Percentiles rank a stretch among this genome's conserved stretches.
phyloP scores from a whole-genome alignment of 2,113 vertebrate genomes.

The Psephotus haematonotus region DNA sequence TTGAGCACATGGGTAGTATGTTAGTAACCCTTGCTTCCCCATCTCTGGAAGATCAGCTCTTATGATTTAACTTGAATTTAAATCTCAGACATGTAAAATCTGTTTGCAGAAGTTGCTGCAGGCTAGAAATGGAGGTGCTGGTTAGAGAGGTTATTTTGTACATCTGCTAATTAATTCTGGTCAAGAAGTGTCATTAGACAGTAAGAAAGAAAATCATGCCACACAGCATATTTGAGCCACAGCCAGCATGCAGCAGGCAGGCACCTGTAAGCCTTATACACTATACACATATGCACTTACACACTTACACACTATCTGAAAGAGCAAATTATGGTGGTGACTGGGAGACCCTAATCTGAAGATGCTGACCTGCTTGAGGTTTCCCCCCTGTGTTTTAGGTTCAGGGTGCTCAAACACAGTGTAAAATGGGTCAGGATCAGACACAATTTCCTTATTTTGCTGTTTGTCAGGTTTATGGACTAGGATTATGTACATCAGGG shows the following conservation, averaged over 20 bases:
- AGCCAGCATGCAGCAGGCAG: not conserved
- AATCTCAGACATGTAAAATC: not conserved
- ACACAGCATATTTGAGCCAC: fast-evolving
- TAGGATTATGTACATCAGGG: fast-evolving
- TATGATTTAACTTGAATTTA: not conserved
- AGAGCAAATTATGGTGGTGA: fast-evolving
- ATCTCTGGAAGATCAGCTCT: not conserved
- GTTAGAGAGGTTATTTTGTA: not conserved
- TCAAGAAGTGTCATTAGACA: not conserved
- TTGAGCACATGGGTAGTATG: no score
- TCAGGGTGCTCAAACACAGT: not conserved
- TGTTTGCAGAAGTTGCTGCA: not conserved
- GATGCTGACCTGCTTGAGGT: not conserved
- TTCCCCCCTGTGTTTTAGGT: not conserved
- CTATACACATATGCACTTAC: no score
- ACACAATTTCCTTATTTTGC: not conserved
- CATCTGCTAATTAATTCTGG: not conserved
- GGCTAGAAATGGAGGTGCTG: not conserved
- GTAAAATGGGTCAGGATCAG: not conserved
- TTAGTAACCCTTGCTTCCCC: not conserved
- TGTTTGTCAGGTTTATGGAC: not conserved
- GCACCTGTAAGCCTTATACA: not conserved
- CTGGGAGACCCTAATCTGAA: not conserved
- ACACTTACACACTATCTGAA: not conserved
- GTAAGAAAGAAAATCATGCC: not conserved